These are phyloP conservation scores for Callimorpha dominula DNA, from an alignment of 2,888 invertebrate species.

Conservation along the genomic window DNA sequence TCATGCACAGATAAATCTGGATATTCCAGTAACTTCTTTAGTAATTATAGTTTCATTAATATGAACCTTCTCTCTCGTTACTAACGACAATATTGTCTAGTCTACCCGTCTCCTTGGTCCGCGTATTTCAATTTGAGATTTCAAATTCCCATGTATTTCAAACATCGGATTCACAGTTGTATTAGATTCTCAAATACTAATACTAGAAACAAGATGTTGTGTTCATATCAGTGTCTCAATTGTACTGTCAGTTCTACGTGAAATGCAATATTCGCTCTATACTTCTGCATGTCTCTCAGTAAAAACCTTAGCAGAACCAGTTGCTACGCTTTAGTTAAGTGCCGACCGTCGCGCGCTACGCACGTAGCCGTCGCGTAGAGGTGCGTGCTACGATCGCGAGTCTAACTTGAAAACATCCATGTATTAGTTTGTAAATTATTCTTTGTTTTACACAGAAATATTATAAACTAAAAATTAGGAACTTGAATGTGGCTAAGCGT, in stretches of 20 bases:
- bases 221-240: not conserved
- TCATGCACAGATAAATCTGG: not conserved
- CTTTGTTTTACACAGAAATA: too few relatives aligned
- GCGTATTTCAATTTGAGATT: not conserved
- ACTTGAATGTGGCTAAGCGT: not conserved
- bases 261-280: not conserved
- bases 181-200: not conserved
- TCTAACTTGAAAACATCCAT: conserved; percentile 25
- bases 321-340: conserved; percentile 16
- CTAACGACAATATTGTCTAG: not conserved
- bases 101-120: not conserved
- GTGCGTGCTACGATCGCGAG: conserved; percentile 37
- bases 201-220: not conserved
- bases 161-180: not conserved
- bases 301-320: not conserved
- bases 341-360: conserved; percentile 45
- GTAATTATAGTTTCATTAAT: not conserved
- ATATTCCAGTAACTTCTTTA: not conserved
- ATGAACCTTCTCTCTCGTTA: not conserved
- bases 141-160: not conserved
- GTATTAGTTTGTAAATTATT: too few relatives aligned
- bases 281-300: not conserved
- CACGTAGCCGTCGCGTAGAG: conserved; percentile 53
- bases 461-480: too few relatives aligned
- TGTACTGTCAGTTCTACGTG: not conserved